Percentiles rank a stretch among this genome's conserved stretches.
Conservation (phyloP, 1,140 invertebrate genomes). For the Drosophila prosaltans region DNA sequence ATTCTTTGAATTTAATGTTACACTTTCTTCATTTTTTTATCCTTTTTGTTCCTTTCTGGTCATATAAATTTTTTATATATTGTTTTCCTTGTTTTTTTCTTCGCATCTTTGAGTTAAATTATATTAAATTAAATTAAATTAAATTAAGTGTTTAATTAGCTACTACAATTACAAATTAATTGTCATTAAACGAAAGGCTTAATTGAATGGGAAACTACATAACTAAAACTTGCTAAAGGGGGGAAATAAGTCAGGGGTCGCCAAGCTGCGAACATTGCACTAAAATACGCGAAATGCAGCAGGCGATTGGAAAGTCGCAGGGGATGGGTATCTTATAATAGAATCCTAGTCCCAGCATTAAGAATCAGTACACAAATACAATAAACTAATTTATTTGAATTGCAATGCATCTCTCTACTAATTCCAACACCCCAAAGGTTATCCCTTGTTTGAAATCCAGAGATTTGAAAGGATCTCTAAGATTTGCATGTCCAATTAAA, state of each 20-base stretch:
- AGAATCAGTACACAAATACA: slow-evolving; percentile 12
- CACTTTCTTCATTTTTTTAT: slow-evolving; percentile 18
- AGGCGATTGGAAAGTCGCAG: not conserved
- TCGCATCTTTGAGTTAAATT: slow-evolving; percentile 49
- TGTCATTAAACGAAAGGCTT: slow-evolving; percentile 50
- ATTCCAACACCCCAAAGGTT: too few relatives aligned
- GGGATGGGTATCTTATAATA: slow-evolving; percentile 42
- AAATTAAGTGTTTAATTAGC: slow-evolving; percentile 53
- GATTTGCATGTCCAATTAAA: not conserved
- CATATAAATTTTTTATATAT: not conserved
- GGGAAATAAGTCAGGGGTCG: not conserved
- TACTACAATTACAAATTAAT: slow-evolving; percentile 43
- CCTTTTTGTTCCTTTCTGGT: slow-evolving; percentile 24
- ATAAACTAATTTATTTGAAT: not conserved
- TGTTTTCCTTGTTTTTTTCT: slow-evolving; percentile 6
- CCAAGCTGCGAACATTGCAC: not conserved
- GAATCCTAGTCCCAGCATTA: slow-evolving; percentile 68
- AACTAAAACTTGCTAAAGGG: slow-evolving; percentile 49
- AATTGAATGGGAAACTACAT: slow-evolving; percentile 33
- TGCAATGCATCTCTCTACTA: too few relatives aligned
- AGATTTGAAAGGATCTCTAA: not conserved
- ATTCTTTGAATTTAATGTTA: slow-evolving; percentile 68
- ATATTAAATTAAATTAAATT: slow-evolving; percentile 57
- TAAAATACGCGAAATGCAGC: slow-evolving; percentile 8
- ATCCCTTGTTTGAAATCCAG: too few relatives aligned